Percentiles rank a stretch among this genome's conserved stretches.
phyloP scores from a whole-genome alignment of 2,888 invertebrate genomes.

The Stomorhina lunata region DNA sequence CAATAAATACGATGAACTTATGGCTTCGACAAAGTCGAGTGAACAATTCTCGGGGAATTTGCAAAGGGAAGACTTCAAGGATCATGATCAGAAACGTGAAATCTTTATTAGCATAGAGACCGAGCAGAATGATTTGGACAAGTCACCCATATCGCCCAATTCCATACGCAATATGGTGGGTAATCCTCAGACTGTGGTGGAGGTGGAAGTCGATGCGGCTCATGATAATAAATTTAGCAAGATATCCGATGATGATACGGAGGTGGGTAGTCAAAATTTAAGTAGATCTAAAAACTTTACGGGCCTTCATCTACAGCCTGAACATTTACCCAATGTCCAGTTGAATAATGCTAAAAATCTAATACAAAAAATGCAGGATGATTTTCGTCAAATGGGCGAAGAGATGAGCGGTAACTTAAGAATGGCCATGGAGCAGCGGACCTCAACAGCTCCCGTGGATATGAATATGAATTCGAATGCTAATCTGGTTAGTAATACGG shows the following conservation, averaged over 20 bases:
- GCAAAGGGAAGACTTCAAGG: constrained; percentile 13
- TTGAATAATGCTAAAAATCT: constrained; percentile 77
- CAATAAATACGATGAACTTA: constrained; percentile 47
- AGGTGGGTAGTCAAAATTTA: constrained; percentile 36
- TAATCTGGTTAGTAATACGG: neutral
- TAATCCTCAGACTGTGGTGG: constrained; percentile 75
- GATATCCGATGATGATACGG: constrained; percentile 75
- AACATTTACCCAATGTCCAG: constrained; percentile 74
- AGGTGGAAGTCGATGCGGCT: constrained; percentile 75
- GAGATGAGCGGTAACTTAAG: constrained; percentile 70
- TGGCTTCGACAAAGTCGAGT: neutral
- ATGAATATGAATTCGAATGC: constrained; percentile 14
- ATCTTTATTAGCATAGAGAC: constrained; percentile 79
- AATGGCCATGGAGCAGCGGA: constrained; percentile 64
- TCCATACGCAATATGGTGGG: constrained; percentile 75
- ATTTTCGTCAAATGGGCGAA: constrained; percentile 73
- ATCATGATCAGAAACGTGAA: constrained; percentile 72
- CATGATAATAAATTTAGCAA: constrained; percentile 76
- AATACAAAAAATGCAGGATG: constrained; percentile 75
- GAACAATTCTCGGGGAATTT: constrained; percentile 13
- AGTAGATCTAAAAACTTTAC: constrained; percentile 45
- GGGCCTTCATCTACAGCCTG: constrained; percentile 22
- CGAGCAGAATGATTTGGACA: constrained; percentile 75
- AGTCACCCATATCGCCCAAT: constrained; percentile 73
- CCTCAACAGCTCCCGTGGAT: constrained; percentile 33